phyloP scores from a whole-genome alignment of 1,140 invertebrate species.

The Teleogryllus occipitalis region DNA sequence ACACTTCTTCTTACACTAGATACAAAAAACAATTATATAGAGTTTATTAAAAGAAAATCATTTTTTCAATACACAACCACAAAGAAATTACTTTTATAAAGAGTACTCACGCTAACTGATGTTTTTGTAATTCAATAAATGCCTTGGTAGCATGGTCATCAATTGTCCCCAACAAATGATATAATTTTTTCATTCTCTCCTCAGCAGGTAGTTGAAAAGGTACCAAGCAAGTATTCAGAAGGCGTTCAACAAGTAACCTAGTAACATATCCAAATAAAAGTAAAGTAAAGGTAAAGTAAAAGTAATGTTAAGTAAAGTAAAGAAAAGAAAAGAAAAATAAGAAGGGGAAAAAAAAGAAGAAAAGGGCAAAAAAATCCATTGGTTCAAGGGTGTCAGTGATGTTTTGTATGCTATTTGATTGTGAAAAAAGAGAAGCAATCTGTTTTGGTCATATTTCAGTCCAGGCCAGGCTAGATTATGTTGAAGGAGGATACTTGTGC shows the following conservation, averaged over 20 bases:
- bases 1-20: conserved; percentile 69
- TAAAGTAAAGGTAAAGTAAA: no score
- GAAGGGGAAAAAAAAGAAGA: not conserved
- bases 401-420: no score
- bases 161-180: conserved; percentile 83
- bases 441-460: no score
- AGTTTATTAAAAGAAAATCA: not conserved
- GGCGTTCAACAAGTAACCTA: conserved; percentile 81
- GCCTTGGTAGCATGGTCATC: conserved; percentile 93
- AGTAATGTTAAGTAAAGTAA: no score
- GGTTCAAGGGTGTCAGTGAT: no score
- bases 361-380: no score
- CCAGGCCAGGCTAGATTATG: no score
- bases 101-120: conserved; percentile 62
- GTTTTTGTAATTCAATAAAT: conserved; percentile 91
- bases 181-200: conserved; percentile 90
- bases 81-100: not conserved
- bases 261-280: conserved; percentile 38
- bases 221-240: conserved; percentile 92
- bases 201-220: conserved; percentile 80
- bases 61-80: not conserved
- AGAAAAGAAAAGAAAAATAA: not conserved
- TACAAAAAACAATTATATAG: not conserved
- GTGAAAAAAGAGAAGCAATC: no score
- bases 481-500: no score